These are phyloP conservation scores for Psilopsiagon aurifrons DNA, from an alignment of 2,113 vertebrate genomes.

Conservation along the genomic window DNA sequence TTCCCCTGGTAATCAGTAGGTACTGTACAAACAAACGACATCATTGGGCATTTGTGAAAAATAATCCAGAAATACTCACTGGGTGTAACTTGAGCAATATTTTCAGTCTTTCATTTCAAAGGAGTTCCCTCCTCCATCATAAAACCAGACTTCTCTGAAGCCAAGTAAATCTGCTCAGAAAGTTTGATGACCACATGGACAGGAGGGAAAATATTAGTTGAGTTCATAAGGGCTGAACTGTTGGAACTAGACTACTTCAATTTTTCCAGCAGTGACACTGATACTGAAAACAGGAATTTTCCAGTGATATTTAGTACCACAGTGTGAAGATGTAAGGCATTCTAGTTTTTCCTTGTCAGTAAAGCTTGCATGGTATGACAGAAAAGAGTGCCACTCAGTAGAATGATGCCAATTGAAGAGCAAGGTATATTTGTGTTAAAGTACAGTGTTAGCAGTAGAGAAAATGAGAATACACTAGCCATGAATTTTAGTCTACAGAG, in stretches of 20 bases:
- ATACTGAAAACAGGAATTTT: neutral
- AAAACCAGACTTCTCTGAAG: neutral
- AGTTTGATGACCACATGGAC: neutral
- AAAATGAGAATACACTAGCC: neutral
- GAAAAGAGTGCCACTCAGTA: neutral
- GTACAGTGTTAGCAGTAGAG: neutral
- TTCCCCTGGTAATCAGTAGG: neutral
- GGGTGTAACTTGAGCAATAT: neutral
- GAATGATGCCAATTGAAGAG: neutral
- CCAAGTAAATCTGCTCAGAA: neutral
- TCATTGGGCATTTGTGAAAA: neutral
- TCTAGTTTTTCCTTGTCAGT: neutral
- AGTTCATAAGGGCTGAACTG: neutral
- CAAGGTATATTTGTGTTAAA: neutral
- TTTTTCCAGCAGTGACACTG: neutral
- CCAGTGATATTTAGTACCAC: neutral
- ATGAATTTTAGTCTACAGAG: neutral
- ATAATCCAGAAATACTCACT: neutral
- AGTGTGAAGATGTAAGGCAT: neutral
- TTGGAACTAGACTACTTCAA: neutral
- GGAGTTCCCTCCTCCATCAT: neutral
- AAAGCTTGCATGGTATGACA: neutral
- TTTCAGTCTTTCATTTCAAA: neutral
- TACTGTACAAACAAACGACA: neutral
- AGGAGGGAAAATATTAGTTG: neutral